These are phyloP conservation scores for Anas platyrhynchos DNA, from an alignment of 2,113 vertebrate genomes.

Conservation along the genomic window DNA sequence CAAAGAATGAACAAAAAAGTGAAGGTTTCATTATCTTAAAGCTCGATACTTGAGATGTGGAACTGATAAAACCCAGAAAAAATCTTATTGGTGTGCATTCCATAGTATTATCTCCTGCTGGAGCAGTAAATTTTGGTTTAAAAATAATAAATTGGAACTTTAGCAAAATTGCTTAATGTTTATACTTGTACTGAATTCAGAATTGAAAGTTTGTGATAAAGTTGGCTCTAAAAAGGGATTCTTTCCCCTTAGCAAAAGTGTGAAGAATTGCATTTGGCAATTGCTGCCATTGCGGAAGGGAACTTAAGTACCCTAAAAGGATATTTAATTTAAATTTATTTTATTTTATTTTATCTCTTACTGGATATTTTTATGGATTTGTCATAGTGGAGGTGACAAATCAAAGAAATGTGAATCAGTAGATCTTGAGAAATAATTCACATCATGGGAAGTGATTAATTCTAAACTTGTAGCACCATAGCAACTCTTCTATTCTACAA, in stretches of 20 bases:
- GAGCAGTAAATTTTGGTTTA: not conserved
- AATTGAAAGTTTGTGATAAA: not conserved
- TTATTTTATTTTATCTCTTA: too few relatives aligned
- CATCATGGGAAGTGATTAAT: not conserved
- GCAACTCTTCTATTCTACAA: not conserved
- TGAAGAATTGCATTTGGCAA: not conserved
- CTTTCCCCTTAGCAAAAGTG: not conserved
- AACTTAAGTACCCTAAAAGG: not conserved
- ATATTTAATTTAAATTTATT: too few relatives aligned
- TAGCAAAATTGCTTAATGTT: not conserved
- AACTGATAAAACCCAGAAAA: not conserved
- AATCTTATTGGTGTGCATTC: not conserved
- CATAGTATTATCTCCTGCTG: not conserved
- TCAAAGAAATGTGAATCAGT: not conserved
- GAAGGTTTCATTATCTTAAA: not conserved
- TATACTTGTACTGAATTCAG: not conserved
- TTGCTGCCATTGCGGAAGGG: not conserved
- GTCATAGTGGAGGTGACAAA: not conserved
- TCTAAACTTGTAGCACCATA: not conserved
- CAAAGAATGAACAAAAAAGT: not conserved
- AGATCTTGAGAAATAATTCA: not conserved
- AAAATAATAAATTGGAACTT: not conserved
- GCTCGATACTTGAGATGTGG: not conserved
- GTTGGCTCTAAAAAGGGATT: rapidly evolving
- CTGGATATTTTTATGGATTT: not conserved